Conservation (phyloP, 2,888 invertebrate genomes). For the Mythimna albipuncta region DNA sequence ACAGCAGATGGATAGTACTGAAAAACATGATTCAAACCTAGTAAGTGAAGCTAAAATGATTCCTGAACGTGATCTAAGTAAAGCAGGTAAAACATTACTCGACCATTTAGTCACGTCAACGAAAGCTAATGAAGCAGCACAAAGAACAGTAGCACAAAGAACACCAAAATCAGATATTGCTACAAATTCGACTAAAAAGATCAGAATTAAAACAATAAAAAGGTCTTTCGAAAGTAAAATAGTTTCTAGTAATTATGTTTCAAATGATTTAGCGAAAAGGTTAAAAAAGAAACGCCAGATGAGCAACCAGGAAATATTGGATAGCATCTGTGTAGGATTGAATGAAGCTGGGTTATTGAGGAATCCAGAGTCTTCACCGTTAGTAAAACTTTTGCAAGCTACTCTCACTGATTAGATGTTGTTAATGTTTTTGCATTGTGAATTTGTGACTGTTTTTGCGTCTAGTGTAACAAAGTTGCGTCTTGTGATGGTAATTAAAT, state of each 20-base stretch:
- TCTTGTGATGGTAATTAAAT: slow-evolving; percentile 36
- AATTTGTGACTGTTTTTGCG: slow-evolving; percentile 22
- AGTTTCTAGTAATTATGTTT: slow-evolving; percentile 37
- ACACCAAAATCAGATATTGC: not conserved
- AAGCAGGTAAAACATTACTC: slow-evolving; percentile 16
- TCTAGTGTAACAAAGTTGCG: slow-evolving; percentile 18
- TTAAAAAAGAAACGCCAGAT: not conserved
- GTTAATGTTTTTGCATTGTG: slow-evolving; percentile 10
- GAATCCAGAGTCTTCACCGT: slow-evolving; percentile 30
- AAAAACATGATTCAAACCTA: not conserved
- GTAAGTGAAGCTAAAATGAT: not conserved
- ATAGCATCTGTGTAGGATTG: slow-evolving; percentile 25
- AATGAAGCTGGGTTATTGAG: slow-evolving; percentile 32
- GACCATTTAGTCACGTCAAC: slow-evolving; percentile 14
- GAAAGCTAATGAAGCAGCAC: not conserved
- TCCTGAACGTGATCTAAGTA: not conserved
- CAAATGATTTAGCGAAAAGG: slow-evolving; percentile 2
- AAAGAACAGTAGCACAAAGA: too few species aligned
- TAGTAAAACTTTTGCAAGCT: slow-evolving; percentile 38
- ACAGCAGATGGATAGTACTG: not conserved
- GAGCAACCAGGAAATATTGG: slow-evolving; percentile 26
- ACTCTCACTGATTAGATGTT: slow-evolving; percentile 23
- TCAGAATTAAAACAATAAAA: slow-evolving; percentile 13
- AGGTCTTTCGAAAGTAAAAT: slow-evolving; percentile 46
- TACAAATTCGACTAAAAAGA: slow-evolving; percentile 7